These are phyloP conservation scores for Drosophila rhopaloa DNA, from an alignment of 1,140 invertebrate species.

Conservation along the genomic window DNA sequence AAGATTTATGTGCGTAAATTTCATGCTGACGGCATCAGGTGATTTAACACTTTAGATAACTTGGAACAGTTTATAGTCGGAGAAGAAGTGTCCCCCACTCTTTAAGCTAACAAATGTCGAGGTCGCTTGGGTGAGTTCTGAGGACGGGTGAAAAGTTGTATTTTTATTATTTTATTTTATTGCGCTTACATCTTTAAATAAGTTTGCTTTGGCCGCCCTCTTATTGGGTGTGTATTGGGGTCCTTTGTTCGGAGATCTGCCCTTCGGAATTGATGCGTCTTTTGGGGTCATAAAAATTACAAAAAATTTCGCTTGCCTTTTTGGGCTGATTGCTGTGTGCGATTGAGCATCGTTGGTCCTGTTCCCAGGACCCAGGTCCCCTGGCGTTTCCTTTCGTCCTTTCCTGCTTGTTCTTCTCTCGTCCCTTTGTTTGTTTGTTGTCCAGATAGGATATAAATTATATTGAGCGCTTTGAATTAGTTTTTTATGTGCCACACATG, in stretches of 20 bases:
- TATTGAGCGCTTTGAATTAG: constrained; percentile 80
- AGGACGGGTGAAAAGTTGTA: constrained; percentile 63
- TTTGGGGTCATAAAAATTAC: constrained; percentile 83
- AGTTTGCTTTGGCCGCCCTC: constrained; percentile 54
- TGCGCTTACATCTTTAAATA: constrained; percentile 82
- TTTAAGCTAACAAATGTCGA: constrained; percentile 1
- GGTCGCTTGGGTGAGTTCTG: neutral
- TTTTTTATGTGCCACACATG: constrained; percentile 75
- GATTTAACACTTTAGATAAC: constrained; percentile 84
- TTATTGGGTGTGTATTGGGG: constrained; percentile 43
- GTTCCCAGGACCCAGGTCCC: constrained; percentile 36
- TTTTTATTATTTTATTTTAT: constrained; percentile 83
- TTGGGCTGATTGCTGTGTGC: constrained; percentile 71
- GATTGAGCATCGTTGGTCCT: constrained; percentile 48
- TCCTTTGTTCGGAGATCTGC: constrained; percentile 49
- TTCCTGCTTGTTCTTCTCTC: constrained; percentile 6
- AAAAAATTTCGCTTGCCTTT: constrained; percentile 74
- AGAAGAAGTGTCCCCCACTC: constrained; percentile 3
- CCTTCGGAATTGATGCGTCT: constrained; percentile 77
- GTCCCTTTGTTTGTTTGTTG: constrained; percentile 52
- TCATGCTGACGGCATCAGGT: constrained; percentile 84
- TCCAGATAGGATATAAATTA: constrained; percentile 77
- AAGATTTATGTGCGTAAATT: constrained; percentile 83
- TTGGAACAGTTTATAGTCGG: constrained; percentile 76
- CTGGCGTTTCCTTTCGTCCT: constrained; percentile 36